These are phyloP conservation scores for Plecotus auritus DNA, from an alignment of 2,113 vertebrate genomes.

Conservation along the genomic window DNA sequence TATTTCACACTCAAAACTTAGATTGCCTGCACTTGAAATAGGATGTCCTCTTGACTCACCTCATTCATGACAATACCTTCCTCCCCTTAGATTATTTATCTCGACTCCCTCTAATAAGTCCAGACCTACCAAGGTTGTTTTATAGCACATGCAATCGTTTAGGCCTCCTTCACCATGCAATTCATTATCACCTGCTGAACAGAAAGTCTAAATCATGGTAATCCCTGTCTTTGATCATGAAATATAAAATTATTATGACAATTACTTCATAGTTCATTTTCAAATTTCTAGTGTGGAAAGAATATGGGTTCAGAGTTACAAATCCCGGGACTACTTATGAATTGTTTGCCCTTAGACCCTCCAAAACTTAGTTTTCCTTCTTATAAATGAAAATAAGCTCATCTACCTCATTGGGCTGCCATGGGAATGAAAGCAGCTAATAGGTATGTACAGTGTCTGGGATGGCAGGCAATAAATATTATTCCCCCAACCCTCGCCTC, in stretches of 20 bases:
- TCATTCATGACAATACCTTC: background rate
- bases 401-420: background rate
- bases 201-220: background rate
- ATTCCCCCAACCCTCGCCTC: background rate
- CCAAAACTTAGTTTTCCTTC: background rate
- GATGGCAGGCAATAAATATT: background rate
- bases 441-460: background rate
- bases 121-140: background rate
- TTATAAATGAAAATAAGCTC: background rate
- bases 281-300: background rate
- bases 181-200: background rate
- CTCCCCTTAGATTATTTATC: background rate
- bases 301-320: background rate
- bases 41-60: background rate
- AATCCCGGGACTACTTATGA: background rate
- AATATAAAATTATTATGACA: background rate
- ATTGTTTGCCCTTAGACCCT: background rate
- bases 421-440: background rate
- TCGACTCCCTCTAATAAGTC: background rate
- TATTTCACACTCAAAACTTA: background rate
- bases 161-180: background rate
- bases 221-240: background rate
- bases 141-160: background rate
- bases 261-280: background rate
- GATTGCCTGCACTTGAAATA: background rate